Evolutionary conservation across 2,113 vertebrate species (phyloP), one percentile per base, ranked within the genome.

Genomic region (Dermatemys mawii): DNA sequence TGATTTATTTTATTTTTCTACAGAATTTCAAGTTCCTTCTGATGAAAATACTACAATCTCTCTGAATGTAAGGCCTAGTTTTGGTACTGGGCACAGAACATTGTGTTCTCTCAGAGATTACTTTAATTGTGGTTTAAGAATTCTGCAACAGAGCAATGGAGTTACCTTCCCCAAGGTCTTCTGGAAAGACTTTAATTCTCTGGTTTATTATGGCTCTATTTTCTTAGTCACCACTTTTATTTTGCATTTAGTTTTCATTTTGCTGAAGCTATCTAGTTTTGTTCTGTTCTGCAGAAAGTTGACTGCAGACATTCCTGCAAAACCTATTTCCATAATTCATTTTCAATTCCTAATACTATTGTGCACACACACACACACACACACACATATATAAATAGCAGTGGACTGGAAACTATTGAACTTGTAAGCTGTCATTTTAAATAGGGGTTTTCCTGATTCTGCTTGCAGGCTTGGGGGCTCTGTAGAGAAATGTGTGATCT

Each of bases 81-180:
- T 29, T 76, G 11, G 32, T 54, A 55, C 5, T 8, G 6, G n/a
- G 29, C 4, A 12, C 19, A 26, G 12, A 54, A 11, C 17, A 44
- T 38, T 16, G 1, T 54, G 21, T 55, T 46, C 70, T 46, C 3
- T 1, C 63, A 2, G 1, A 83, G 55, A 54, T 63, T 38, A 27
- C 87, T 87, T 92, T 81, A 81, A 6, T 4, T 78, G 32, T 67
- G 90, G 87, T 83, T 76, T 81, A 32, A 83, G 41, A 57, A 10
- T 86, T 3, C 5, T 76, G 3, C 84, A 75, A 89, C 10, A 81
- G 3, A 3, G 90, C 21, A 38, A 38, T 48, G 32, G 73, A 67
- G 1, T 75, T 81, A 75, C 75, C 19, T 70, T 92, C 7, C 44
- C 21, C 14, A 53, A 27, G 1, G 3, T 70, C 44, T 87, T 75